These are phyloP conservation scores for Delphinus delphis DNA, from an alignment of 2,113 vertebrate genomes.

Conservation along the genomic window DNA sequence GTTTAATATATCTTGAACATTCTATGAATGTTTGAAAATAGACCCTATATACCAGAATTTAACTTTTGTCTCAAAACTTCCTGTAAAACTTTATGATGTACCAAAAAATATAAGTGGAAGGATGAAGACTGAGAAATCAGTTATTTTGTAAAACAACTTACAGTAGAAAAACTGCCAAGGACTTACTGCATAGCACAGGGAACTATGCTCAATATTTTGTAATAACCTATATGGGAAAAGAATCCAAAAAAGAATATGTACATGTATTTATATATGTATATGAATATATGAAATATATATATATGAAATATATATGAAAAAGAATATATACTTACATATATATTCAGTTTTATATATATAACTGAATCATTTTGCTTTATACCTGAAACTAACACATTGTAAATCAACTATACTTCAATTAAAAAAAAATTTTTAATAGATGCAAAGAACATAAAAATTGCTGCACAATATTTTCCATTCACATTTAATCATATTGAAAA, in stretches of 20 bases:
- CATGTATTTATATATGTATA: neutral
- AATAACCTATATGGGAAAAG: neutral
- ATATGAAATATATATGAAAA: neutral
- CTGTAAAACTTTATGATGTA: neutral
- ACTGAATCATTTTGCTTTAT: neutral
- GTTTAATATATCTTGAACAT: neutral
- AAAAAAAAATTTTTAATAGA: neutral
- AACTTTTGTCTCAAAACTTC: neutral
- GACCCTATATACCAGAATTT: neutral
- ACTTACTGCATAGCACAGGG: neutral
- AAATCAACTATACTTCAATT: neutral
- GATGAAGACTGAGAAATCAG: neutral
- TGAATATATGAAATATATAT: no score
- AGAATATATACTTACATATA: neutral
- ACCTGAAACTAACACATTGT: neutral
- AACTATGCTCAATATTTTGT: neutral
- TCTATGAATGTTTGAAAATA: neutral
- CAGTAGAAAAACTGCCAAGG: neutral
- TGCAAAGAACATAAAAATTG: neutral
- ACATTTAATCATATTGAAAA: neutral
- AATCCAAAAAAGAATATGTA: neutral
- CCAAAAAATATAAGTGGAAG: neutral
- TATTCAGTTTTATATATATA: neutral
- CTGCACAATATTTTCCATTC: neutral
- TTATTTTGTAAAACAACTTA: neutral